phyloP scores from a whole-genome alignment of 2,888 invertebrate genomes.

The Calephelis perditalis region DNA sequence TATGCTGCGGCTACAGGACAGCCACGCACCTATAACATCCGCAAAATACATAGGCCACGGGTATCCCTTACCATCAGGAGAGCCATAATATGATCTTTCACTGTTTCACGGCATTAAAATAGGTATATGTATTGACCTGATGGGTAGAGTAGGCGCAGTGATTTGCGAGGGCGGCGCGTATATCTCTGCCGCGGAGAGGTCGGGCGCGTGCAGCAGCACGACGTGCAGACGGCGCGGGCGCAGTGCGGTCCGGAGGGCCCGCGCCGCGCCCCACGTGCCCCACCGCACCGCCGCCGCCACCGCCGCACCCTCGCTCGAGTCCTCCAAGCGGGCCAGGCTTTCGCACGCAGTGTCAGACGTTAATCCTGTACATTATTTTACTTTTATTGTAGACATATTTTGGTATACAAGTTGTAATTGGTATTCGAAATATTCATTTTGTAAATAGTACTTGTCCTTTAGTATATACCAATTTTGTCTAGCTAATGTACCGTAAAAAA shows the following conservation, averaged over 20 bases:
- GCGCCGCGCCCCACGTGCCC: conserved; percentile 89
- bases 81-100: too few relatives aligned
- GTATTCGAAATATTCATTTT: too few relatives aligned
- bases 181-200: conserved; percentile 80
- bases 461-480: too few relatives aligned
- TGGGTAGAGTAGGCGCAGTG: conserved; percentile 59
- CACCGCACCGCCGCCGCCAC: conserved; percentile 80
- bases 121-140: conserved; percentile 42
- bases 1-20: too few relatives aligned
- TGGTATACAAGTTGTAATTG: too few relatives aligned
- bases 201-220: conserved; percentile 85
- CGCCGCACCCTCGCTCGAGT: conserved; percentile 50
- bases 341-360: conserved; percentile 71
- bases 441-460: too few relatives aligned
- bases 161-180: conserved; percentile 79
- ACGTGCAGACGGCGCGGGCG: conserved; percentile 85
- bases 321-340: conserved; percentile 50
- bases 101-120: not conserved
- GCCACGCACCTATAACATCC: too few relatives aligned
- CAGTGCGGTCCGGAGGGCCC: conserved; percentile 83
- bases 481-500: too few relatives aligned
- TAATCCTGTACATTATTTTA: conserved; percentile 41
- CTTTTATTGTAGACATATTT: too few relatives aligned
- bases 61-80: too few relatives aligned
- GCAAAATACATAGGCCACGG: too few relatives aligned